A percentile compares a stretch with the other conserved stretches of the same genome.
Evolutionary conservation across 2,797 vertebrate species (phyloP).

Genomic region (Eulemur albifrons): DNA sequence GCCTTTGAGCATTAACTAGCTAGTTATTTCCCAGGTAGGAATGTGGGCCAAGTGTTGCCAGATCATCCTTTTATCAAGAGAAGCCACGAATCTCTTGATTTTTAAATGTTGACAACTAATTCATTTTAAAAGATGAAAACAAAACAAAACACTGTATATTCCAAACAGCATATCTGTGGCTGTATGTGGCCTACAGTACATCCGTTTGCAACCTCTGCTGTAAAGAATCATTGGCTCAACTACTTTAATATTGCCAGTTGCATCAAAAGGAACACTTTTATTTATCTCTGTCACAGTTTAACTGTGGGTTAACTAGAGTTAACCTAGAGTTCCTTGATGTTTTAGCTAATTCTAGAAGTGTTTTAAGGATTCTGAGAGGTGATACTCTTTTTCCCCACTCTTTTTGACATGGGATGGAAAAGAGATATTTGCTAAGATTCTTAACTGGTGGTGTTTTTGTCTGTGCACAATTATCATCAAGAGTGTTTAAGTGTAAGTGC

Average conservation of each 20-base stretch:
- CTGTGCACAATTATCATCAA: neutral
- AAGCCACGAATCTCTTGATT: constrained; percentile 25
- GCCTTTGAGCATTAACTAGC: neutral
- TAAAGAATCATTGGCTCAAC: neutral
- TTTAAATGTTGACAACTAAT: constrained; percentile 16
- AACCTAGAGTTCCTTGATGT: neutral
- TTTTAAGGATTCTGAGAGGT: neutral
- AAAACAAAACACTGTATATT: constrained; percentile 34
- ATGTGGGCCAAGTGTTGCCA: neutral
- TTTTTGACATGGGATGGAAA: neutral
- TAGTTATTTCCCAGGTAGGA: neutral
- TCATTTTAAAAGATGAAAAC: constrained; percentile 54
- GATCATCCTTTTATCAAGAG: neutral
- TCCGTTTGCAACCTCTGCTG: neutral
- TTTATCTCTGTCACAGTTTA: constrained; percentile 21
- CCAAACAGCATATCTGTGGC: neutral
- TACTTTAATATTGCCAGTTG: neutral
- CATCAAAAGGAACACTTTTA: neutral
- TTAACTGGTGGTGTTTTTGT: neutral
- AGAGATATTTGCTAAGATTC: constrained; percentile 32
- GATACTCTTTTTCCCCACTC: neutral
- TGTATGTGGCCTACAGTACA: neutral
- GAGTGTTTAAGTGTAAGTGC: neutral
- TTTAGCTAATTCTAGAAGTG: constrained; percentile 20
- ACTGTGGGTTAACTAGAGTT: neutral